These are phyloP conservation scores for Zaprionus vittiger DNA, from an alignment of 1,140 invertebrate genomes.

Conservation along the genomic window DNA sequence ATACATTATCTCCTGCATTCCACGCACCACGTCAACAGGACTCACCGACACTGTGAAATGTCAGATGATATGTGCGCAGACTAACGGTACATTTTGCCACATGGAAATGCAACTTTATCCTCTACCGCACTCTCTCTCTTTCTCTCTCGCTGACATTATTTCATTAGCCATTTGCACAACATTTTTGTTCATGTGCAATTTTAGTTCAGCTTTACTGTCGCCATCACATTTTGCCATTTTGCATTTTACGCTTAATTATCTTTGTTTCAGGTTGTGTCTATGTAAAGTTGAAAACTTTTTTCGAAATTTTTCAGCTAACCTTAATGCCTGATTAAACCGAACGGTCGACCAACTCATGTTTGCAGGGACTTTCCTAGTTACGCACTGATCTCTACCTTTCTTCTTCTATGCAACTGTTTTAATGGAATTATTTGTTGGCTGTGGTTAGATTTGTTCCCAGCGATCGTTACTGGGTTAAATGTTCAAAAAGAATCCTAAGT, in stretches of 20 bases:
- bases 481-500: too few species aligned
- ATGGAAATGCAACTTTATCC: not conserved
- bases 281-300: conserved; percentile 9
- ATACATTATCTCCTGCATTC: not conserved
- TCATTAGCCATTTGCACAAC: conserved; percentile 34
- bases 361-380: too few species aligned
- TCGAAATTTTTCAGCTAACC: conserved; percentile 8
- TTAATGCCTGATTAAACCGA: conserved; percentile 34
- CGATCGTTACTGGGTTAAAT: too few species aligned
- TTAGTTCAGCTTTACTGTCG: conserved; percentile 17
- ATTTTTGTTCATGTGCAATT: conserved; percentile 37
- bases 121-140: not conserved
- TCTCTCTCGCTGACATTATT: conserved; percentile 21
- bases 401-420: too few species aligned
- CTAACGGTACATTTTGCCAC: not conserved
- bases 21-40: too few species aligned
- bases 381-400: too few species aligned
- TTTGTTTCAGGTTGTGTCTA: conserved; percentile 11
- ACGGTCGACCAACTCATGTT: not conserved
- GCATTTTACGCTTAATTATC: conserved; percentile 51
- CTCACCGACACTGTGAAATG: not conserved
- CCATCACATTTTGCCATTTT: conserved; percentile 22
- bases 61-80: not conserved
- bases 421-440: too few species aligned
- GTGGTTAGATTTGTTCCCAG: too few species aligned